Conservation (phyloP, 2,797 vertebrate species). For the Zalophus californianus region DNA sequence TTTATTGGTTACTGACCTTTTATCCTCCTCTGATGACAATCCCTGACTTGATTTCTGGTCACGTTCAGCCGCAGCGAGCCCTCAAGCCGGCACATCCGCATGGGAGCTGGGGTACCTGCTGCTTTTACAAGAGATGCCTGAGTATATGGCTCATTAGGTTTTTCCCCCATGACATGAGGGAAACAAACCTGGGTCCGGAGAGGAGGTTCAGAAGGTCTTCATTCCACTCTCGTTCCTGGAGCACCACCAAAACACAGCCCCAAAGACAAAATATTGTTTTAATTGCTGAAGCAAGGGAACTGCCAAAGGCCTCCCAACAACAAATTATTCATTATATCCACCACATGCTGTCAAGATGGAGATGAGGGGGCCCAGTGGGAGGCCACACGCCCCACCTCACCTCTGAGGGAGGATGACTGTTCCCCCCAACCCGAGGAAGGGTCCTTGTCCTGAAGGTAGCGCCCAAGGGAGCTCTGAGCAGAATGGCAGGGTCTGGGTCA, state of each 20-base stretch:
- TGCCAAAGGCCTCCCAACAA: neutral
- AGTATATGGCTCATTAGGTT: neutral
- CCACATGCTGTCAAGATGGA: neutral
- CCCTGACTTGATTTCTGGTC: constrained; percentile 42
- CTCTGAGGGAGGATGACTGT: neutral
- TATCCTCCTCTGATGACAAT: neutral
- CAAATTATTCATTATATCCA: neutral
- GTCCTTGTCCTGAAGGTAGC: neutral
- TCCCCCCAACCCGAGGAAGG: neutral
- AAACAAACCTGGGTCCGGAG: neutral
- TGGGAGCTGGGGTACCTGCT: neutral
- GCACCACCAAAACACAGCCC: neutral
- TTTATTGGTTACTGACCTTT: neutral
- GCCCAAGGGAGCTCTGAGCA: neutral
- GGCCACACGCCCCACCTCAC: neutral
- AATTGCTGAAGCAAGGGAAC: neutral
- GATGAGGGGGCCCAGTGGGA: neutral
- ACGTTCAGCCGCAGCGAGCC: neutral
- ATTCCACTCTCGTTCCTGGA: neutral
- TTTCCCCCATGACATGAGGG: neutral
- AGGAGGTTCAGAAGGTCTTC: neutral
- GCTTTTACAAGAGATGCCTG: constrained; percentile 6
- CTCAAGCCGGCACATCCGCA: neutral
- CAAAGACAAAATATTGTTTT: neutral
- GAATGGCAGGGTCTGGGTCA: neutral